These are phyloP conservation scores for Galemys pyrenaicus DNA, from an alignment of 2,113 vertebrate species.

Conservation along the genomic window DNA sequence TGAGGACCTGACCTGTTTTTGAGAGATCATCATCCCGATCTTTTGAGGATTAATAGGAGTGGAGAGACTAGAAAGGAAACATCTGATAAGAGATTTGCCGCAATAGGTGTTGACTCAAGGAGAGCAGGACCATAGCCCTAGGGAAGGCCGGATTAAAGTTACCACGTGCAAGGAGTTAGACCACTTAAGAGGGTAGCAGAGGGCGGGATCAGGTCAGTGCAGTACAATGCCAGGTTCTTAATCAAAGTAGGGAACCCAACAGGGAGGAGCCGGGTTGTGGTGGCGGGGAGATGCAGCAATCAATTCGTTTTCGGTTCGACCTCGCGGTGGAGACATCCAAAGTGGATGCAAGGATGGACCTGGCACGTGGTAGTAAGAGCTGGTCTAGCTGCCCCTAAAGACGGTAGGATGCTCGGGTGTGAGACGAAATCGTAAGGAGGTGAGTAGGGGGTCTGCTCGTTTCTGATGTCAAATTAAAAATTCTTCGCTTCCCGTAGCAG, in stretches of 20 bases:
- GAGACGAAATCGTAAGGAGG: background rate
- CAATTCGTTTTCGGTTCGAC: background rate
- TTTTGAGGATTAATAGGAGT: background rate
- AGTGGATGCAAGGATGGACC: background rate
- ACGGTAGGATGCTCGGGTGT: background rate
- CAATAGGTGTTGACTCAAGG: background rate
- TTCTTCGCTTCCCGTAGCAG: background rate
- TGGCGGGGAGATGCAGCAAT: background rate
- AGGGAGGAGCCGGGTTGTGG: background rate
- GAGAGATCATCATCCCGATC: background rate
- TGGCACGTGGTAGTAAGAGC: background rate
- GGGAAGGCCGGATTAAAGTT: background rate
- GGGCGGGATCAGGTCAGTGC: background rate
- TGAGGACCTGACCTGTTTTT: background rate
- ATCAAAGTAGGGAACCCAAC: background rate
- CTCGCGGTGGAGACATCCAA: background rate
- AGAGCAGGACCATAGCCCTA: background rate
- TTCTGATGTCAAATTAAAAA: background rate
- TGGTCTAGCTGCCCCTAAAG: background rate
- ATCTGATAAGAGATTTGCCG: background rate
- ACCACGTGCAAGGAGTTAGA: background rate
- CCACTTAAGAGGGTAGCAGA: accelerated
- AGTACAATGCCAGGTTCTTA: background rate
- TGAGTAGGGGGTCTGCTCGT: background rate
- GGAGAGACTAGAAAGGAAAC: background rate